Evolutionary conservation across 2,797 vertebrate species (phyloP).

Genomic region (Pteronotus mesoamericanus): DNA sequence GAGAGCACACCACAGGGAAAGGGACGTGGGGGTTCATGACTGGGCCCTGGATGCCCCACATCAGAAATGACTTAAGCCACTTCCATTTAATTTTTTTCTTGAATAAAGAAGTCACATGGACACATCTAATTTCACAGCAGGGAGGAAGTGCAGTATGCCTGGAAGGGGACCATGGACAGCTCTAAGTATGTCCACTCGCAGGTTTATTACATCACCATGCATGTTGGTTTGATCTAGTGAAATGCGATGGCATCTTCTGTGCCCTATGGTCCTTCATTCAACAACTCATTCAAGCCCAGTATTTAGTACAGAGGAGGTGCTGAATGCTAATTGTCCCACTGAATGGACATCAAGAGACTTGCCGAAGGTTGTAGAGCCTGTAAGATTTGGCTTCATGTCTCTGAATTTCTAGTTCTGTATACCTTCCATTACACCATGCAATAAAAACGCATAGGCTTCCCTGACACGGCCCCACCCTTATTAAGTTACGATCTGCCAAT

Average conservation of each 20-base stretch:
- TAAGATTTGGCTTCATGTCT: background rate
- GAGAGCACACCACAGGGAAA: background rate
- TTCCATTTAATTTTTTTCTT: background rate
- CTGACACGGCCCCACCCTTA: background rate
- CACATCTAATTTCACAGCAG: background rate
- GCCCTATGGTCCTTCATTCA: background rate
- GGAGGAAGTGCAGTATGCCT: background rate
- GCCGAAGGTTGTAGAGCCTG: background rate
- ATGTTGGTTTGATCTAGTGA: background rate
- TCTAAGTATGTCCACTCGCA: background rate
- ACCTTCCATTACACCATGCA: background rate
- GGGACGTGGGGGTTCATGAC: background rate
- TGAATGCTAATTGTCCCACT: background rate
- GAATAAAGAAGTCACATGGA: background rate
- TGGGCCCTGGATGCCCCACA: background rate
- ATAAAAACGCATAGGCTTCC: background rate
- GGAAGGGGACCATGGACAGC: background rate
- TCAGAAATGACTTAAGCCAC: background rate
- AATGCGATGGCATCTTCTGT: background rate
- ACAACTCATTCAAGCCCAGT: background rate
- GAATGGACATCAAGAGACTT: background rate
- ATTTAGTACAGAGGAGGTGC: background rate
- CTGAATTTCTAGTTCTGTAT: background rate
- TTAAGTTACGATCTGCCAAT: background rate
- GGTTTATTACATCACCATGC: background rate